Percentiles rank a stretch among this genome's conserved stretches.
Evolutionary conservation across 2,113 vertebrate genomes (phyloP).

Genomic region (Casuarius casuarius): DNA sequence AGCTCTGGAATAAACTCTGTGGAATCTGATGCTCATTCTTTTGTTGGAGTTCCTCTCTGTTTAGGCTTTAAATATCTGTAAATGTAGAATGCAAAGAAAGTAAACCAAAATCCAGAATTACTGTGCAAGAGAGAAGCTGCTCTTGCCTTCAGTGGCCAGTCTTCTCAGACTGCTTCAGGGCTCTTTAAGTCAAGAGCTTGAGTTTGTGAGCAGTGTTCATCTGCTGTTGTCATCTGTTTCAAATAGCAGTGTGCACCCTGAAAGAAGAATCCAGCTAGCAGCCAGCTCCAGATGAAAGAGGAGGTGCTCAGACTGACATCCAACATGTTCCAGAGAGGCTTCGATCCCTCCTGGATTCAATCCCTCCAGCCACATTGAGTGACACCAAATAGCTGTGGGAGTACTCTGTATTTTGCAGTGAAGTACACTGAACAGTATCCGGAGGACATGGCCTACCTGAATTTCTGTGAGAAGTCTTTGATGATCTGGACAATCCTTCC

Average conservation of each 20-base stretch:
- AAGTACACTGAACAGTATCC: neutral
- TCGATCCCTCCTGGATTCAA: neutral
- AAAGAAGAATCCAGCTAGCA: neutral
- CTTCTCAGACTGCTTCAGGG: neutral
- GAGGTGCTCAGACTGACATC: neutral
- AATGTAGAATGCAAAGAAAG: neutral
- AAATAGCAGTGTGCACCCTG: neutral
- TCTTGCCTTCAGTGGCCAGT: neutral
- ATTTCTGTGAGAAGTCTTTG: constrained; percentile 92
- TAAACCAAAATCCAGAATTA: neutral
- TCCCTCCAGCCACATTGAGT: neutral
- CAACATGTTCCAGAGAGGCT: neutral
- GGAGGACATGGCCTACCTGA: constrained; percentile 80
- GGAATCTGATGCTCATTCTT: neutral
- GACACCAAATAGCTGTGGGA: neutral
- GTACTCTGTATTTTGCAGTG: neutral
- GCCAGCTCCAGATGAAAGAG: neutral
- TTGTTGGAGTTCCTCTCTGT: neutral
- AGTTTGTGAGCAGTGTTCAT: neutral
- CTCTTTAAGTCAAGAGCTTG: neutral
- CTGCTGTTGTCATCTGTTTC: neutral
- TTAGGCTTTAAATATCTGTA: neutral
- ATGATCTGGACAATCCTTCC: constrained; percentile 84
- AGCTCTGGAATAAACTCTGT: neutral
- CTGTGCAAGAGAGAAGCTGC: neutral